Base-by-base conservation (phyloP, 2,113 vertebrate genomes). In the Sula dactylatra region DNA sequence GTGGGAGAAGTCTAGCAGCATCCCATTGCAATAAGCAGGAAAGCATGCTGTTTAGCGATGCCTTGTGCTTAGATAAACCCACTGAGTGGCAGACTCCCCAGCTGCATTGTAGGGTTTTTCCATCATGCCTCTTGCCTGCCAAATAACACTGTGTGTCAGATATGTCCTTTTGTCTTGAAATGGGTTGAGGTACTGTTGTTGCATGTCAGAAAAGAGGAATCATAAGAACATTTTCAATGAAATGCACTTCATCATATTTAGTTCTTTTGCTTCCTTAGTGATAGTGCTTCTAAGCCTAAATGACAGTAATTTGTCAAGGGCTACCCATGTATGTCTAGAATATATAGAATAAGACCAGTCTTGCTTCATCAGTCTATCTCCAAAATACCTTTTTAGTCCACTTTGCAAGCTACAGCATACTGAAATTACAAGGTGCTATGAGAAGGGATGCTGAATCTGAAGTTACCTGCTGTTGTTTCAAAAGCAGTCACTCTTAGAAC, bases 401-500 rank as follows among this genome's bases (percentile, higher is more conserved):
- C 47, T 86, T 96, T 94, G 56, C 34, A 94, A 96, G 38, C 58
- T 93, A 86, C 36, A 89, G 32, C 92, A 78, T 97, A 90, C 27
- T 94, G 79, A 97, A 94, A 96, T 97, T 95, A 94, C 79, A 96
- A 94, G 65, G 80, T 8, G 19, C 94, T 95, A 65, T 67, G 91
- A 95, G 94, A 95, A 91, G 25, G 81, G 52, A 56, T 90, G 79
- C 88, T 96, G 94, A 97, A 93, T 89, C 64, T 93, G 77, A 87
- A 95, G 44, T 84, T 96, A 95, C 91, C 95, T 93, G 87, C 88
- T 85, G 88, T 92, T 96, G 78, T 97, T 97, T 97, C 92, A 91
- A 96, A 97, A 97, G 82, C 79, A 93, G 86, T 94, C 86, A 84
- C 62, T 93, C 81, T 92, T 73, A 96, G 93, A 94, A 96, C 83